phyloP scores from a whole-genome alignment of 2,113 vertebrate species.

The Cranoglanis bouderius region DNA sequence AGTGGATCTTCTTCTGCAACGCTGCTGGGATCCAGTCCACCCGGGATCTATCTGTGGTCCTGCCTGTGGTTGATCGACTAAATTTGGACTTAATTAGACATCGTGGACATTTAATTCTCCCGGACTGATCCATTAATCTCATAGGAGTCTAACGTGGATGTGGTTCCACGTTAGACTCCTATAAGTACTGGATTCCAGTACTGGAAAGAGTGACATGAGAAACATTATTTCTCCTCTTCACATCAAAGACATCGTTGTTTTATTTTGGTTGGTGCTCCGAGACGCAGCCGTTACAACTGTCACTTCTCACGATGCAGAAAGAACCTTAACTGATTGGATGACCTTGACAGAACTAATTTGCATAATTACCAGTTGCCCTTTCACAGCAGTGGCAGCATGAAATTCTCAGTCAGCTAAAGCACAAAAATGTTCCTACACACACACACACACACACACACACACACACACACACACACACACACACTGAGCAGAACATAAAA shows the following conservation, averaged over 20 bases:
- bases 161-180: too few species aligned
- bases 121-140: background rate
- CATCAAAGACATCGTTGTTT: constrained; percentile 45
- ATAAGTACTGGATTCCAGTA: too few species aligned
- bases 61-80: background rate
- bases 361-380: constrained; percentile 62
- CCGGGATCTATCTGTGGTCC: background rate
- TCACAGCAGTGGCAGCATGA: constrained; percentile 43
- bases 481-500: background rate
- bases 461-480: constrained; percentile 15
- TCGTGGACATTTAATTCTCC: background rate
- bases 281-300: constrained; percentile 63
- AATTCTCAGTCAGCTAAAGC: constrained; percentile 44
- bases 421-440: constrained; percentile 32
- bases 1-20: background rate
- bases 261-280: constrained; percentile 50
- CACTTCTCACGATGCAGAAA: constrained; percentile 59
- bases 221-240: constrained; percentile 48
- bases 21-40: background rate
- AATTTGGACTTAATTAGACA: background rate
- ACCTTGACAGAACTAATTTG: constrained; percentile 69
- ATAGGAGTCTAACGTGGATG: background rate
- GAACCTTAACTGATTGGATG: constrained; percentile 59
- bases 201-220: constrained; percentile 9
- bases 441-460: constrained; percentile 27